Percentiles rank a stretch among this genome's conserved stretches.
These are phyloP conservation scores for Xenopus laevis DNA, from an alignment of 2,113 vertebrate genomes.

Conservation along the genomic window DNA sequence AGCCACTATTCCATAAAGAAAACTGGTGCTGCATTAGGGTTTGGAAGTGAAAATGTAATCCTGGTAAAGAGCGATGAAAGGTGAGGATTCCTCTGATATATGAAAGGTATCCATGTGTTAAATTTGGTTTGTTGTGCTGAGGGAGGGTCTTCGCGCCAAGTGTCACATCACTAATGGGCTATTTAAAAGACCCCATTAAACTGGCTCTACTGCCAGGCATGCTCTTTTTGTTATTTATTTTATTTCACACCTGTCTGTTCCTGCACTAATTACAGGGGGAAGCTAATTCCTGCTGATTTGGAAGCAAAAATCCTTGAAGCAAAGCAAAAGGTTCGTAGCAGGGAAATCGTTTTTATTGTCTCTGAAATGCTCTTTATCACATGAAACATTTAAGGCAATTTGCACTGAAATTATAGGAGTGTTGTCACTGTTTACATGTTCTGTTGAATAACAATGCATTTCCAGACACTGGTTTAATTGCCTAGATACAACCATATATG, in stretches of 20 bases:
- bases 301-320: slow-evolving; percentile 92
- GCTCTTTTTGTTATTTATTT: slow-evolving; percentile 48
- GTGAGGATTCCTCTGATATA: slow-evolving; percentile 63
- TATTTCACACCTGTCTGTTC: slow-evolving; percentile 57
- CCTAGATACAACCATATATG: too few species aligned
- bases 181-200: slow-evolving; percentile 64
- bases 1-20: slow-evolving; percentile 99
- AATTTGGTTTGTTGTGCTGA: slow-evolving; percentile 66
- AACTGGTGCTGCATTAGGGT: slow-evolving; percentile 89
- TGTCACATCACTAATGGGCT: slow-evolving; percentile 65
- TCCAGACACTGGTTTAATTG: too few species aligned
- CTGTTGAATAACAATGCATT: too few species aligned
- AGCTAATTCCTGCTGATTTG: slow-evolving; percentile 95
- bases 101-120: slow-evolving; percentile 62
- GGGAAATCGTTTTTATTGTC: not conserved
- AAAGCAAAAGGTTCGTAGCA: slow-evolving; percentile 83
- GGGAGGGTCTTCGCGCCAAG: slow-evolving; percentile 55
- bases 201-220: slow-evolving; percentile 52
- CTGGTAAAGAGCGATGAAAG: slow-evolving; percentile 90
- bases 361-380: not conserved
- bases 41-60: slow-evolving; percentile 95
- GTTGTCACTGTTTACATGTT: too few species aligned
- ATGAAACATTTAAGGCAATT: not conserved
- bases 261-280: slow-evolving; percentile 77
- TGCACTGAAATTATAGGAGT: not conserved